A percentile compares a stretch with the other conserved stretches of the same genome.
Conservation (phyloP, 2,888 invertebrate species). For the Tetragonula carbonaria region DNA sequence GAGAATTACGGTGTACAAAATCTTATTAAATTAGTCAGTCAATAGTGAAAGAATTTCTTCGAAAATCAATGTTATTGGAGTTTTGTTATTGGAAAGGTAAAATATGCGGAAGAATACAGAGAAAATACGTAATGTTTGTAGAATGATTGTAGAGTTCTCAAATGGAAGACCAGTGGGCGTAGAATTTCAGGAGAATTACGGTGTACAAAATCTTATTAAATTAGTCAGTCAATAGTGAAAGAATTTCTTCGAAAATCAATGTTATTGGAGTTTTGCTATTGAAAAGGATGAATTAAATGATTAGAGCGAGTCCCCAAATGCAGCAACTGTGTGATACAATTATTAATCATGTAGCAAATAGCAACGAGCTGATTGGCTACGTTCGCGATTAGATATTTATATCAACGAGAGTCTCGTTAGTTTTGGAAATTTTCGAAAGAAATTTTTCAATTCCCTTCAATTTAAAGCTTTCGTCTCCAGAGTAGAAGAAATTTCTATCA, state of each 20-base stretch:
- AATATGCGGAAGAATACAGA: neutral
- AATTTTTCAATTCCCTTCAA: neutral
- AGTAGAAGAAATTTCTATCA: neutral
- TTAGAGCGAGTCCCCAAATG: no score
- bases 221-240: no score
- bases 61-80: neutral
- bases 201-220: no score
- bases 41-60: neutral
- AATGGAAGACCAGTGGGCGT: no score
- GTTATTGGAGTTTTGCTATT: neutral
- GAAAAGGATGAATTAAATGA: neutral
- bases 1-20: no score
- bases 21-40: no score
- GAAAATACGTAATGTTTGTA: no score
- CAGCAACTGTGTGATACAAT: neutral
- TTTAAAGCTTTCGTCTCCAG: fast-evolving
- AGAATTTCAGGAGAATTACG: no score
- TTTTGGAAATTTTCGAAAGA: neutral
- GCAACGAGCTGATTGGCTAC: neutral
- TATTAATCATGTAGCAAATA: neutral
- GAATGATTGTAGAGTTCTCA: no score
- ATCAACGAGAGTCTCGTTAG: fast-evolving
- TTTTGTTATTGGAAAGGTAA: neutral
- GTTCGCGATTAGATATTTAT: neutral
- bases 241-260: neutral